phyloP scores from a whole-genome alignment of 1,140 invertebrate species.

The Philopotamus ludificatus region DNA sequence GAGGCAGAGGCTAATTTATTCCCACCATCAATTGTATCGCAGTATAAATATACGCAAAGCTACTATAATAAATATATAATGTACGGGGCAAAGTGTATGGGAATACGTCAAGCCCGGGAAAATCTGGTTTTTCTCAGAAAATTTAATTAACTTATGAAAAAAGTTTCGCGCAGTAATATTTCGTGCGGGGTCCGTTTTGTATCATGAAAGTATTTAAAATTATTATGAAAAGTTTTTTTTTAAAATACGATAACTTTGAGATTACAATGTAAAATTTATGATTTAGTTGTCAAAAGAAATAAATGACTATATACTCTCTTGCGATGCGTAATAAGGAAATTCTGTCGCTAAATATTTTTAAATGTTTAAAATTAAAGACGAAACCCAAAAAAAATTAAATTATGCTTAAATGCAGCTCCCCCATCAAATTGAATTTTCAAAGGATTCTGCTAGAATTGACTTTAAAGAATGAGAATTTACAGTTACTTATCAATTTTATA shows the following conservation, averaged over 20 bases:
- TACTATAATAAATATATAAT: background rate
- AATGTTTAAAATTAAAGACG: too few relatives aligned
- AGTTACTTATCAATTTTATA: too few relatives aligned
- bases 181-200: background rate
- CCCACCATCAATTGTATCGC: slow-evolving; percentile 5
- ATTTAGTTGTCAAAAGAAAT: too few relatives aligned
- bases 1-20: slow-evolving; percentile 15
- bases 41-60: too few relatives aligned
- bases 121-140: background rate
- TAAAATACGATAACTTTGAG: too few relatives aligned
- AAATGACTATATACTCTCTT: too few relatives aligned
- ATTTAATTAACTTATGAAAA: background rate
- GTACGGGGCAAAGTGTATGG: background rate
- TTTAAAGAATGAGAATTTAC: too few relatives aligned
- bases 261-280: too few relatives aligned
- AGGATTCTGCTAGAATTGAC: too few relatives aligned
- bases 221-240: background rate
- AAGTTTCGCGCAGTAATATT: background rate
- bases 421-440: too few relatives aligned
- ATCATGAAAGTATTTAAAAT: background rate
- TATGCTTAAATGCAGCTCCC: background rate
- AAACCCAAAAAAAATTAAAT: background rate
- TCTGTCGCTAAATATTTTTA: too few relatives aligned
- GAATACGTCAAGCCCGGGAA: background rate
- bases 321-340: too few relatives aligned